These are phyloP conservation scores for Drosophila acutilabella DNA, from an alignment of 2,888 invertebrate species.

Conservation along the genomic window DNA sequence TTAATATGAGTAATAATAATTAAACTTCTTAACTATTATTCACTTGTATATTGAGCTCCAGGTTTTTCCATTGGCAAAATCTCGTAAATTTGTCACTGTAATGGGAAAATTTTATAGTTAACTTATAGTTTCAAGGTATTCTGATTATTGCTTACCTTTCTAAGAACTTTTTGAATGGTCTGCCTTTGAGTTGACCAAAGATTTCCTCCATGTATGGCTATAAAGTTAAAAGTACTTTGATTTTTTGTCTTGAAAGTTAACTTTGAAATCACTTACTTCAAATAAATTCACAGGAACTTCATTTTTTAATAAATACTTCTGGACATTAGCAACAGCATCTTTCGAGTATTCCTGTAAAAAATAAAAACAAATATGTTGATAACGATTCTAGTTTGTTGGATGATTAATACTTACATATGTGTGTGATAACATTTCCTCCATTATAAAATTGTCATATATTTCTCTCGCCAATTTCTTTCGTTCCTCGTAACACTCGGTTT, in stretches of 20 bases:
- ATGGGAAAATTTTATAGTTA: conserved; percentile 60
- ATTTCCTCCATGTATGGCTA: conserved; percentile 99
- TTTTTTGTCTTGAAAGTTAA: not conserved
- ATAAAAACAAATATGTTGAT: conserved; percentile 7
- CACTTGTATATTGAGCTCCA: conserved; percentile 99
- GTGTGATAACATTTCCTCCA: conserved; percentile 99
- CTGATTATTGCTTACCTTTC: conserved; percentile 91
- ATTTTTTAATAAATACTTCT: conserved; percentile 98
- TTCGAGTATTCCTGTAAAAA: conserved; percentile 97
- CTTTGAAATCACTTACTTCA: conserved; percentile 89
- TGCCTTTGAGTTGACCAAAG: conserved; percentile 97
- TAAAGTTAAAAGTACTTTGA: conserved; percentile 84
- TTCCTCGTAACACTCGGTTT: conserved; percentile 98
- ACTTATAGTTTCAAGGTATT: too few species aligned
- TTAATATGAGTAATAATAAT: not conserved
- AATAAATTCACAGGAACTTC: conserved; percentile 98
- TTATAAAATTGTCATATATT: conserved; percentile 99
- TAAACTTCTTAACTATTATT: not conserved
- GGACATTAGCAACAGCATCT: conserved; percentile 98
- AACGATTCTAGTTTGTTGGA: not conserved
- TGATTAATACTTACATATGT: conserved; percentile 92
- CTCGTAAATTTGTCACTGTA: conserved; percentile 99
- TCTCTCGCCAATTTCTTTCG: conserved; percentile 97
- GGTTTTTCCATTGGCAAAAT: conserved; percentile 99
- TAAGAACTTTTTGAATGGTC: conserved; percentile 98